A percentile compares a stretch with the other conserved stretches of the same genome.
phyloP scores from a whole-genome alignment of 2,888 invertebrate genomes.

The Cephus pygmeus region DNA sequence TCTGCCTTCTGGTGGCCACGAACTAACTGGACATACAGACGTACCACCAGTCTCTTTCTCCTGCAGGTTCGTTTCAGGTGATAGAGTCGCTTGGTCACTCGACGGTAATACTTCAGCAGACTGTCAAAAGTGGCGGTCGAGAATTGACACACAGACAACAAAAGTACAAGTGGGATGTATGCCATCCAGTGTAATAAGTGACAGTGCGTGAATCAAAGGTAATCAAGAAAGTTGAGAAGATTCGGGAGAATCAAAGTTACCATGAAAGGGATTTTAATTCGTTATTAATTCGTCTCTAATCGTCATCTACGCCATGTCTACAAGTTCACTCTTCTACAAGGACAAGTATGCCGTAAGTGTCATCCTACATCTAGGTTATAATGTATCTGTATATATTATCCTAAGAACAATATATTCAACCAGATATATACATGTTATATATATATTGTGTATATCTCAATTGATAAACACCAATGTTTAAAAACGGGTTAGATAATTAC shows the following conservation, averaged over 20 bases:
- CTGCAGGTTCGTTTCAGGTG: conserved; percentile 54
- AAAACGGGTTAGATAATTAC: background rate
- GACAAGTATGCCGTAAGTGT: conserved; percentile 60
- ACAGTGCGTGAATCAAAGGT: background rate
- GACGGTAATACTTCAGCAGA: background rate
- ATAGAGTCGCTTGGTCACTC: conserved; percentile 20
- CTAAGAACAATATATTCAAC: background rate
- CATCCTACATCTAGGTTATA: background rate
- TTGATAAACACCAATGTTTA: background rate
- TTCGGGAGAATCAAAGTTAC: background rate
- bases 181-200: background rate
- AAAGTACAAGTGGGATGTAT: background rate
- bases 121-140: background rate
- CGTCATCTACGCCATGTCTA: conserved; percentile 54
- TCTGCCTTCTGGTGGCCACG: conserved; percentile 53
- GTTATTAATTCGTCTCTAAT: background rate
- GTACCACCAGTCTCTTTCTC: conserved; percentile 59
- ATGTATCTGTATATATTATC: background rate
- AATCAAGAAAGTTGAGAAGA: background rate
- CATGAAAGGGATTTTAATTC: background rate
- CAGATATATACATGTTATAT: too few species aligned
- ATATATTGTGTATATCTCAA: background rate
- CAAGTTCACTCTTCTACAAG: conserved; percentile 62
- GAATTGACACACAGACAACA: background rate
- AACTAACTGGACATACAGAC: conserved; percentile 62